These are phyloP conservation scores for Hybos culiciformis DNA, from an alignment of 2,888 invertebrate genomes.

Conservation along the genomic window DNA sequence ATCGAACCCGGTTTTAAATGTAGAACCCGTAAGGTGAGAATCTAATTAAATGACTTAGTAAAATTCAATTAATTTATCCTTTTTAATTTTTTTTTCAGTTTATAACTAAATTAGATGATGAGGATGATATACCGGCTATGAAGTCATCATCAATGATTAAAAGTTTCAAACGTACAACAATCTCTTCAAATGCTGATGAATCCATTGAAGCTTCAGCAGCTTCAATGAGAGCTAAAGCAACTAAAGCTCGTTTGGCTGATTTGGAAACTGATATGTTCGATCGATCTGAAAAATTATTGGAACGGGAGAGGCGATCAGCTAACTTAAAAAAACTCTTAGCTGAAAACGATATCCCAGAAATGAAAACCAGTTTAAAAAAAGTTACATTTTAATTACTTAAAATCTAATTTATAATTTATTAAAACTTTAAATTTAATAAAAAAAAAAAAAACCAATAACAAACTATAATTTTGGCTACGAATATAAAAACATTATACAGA, in stretches of 20 bases:
- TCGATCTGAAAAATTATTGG: slow-evolving; percentile 50
- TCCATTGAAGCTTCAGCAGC: slow-evolving; percentile 39
- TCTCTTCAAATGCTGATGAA: slow-evolving; percentile 32
- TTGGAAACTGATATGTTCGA: slow-evolving; percentile 64
- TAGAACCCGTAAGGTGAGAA: neutral
- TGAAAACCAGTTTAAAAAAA: slow-evolving; percentile 4
- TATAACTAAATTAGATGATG: slow-evolving; percentile 32
- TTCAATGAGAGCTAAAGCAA: slow-evolving; percentile 47
- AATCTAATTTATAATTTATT: no score
- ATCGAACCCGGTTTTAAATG: neutral
- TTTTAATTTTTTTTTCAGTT: slow-evolving; percentile 26
- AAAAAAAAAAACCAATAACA: no score
- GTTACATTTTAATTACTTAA: slow-evolving; percentile 8
- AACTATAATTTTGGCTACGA: no score
- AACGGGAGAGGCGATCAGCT: slow-evolving; percentile 56
- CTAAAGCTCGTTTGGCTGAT: slow-evolving; percentile 53
- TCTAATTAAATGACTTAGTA: neutral
- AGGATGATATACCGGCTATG: slow-evolving; percentile 21
- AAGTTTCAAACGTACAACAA: slow-evolving; percentile 51
- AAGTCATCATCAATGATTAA: slow-evolving; percentile 26
- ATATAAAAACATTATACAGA: no score
- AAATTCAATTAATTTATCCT: neutral
- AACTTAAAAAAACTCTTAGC: slow-evolving; percentile 55
- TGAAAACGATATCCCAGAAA: slow-evolving; percentile 37
- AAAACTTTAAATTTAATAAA: no score